phyloP scores from a whole-genome alignment of 30 jellyfish, hydroid and myxozoan genomes.

The Hydra vulgaris region DNA sequence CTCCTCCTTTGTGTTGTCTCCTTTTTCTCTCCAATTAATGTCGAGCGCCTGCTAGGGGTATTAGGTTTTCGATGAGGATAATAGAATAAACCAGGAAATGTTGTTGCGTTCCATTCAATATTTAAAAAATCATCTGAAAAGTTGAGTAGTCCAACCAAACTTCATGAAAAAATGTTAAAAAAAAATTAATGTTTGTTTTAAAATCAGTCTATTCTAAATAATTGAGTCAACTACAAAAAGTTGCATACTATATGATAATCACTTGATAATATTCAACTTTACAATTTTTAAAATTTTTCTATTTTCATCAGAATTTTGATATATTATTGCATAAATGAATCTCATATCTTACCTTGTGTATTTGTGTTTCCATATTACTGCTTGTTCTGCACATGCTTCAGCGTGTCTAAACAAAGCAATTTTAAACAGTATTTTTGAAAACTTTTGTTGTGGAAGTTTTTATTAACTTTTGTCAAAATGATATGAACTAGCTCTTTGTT shows the following conservation, averaged over 20 bases:
- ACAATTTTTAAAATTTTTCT: neutral
- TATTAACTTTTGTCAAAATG: too few relatives aligned
- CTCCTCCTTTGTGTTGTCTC: neutral
- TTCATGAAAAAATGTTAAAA: neutral
- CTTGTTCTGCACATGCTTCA: conserved; percentile 44
- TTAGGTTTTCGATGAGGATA: conserved; percentile 14
- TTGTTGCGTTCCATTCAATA: conserved; percentile 12
- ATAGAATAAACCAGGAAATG: conserved; percentile 18
- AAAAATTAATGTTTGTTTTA: neutral
- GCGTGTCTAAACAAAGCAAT: conserved; percentile 31
- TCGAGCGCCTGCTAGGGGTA: conserved; percentile 19
- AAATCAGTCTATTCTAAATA: neutral
- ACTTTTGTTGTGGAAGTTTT: too few relatives aligned
- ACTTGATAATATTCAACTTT: neutral
- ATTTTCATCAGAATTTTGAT: neutral
- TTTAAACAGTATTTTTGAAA: too few relatives aligned
- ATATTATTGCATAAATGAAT: too few relatives aligned
- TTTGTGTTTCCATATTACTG: conserved; percentile 39
- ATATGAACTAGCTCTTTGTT: too few relatives aligned
- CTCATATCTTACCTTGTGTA: conserved; percentile 32
- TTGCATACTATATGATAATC: neutral
- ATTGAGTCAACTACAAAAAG: neutral
- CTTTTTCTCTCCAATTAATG: neutral
- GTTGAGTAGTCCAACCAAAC: conserved; percentile 11
- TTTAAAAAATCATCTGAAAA: conserved; percentile 10